Evolutionary conservation across 2,888 invertebrate genomes (phyloP).

Genomic region (Lasioglossum villosulum): DNA sequence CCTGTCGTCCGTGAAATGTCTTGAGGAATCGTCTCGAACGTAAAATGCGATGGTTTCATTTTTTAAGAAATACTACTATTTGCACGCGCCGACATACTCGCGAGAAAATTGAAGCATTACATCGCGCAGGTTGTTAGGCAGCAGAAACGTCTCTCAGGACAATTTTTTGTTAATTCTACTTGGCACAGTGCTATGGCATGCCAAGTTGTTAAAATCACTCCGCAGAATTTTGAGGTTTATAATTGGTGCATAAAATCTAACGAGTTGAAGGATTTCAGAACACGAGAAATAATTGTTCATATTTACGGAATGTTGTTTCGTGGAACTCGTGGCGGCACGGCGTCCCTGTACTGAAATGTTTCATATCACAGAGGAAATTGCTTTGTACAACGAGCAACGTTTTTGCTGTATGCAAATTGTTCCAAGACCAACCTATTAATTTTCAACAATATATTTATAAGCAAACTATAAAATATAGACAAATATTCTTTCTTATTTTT

Average conservation of each 20-base stretch:
- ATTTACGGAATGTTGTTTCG: neutral
- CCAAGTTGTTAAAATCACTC: neutral
- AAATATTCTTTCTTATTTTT: neutral
- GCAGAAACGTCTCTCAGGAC: neutral
- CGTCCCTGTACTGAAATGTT: neutral
- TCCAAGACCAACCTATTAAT: neutral
- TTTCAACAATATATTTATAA: neutral
- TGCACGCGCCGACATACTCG: neutral
- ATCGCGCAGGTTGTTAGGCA: neutral
- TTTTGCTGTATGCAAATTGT: neutral
- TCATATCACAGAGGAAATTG: neutral
- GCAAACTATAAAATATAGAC: neutral
- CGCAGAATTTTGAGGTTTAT: neutral
- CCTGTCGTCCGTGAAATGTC: neutral
- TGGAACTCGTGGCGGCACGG: neutral
- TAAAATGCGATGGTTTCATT: neutral
- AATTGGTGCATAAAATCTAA: slow-evolving; percentile 5
- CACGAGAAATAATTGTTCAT: neutral
- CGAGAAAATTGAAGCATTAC: neutral
- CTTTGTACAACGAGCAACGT: neutral
- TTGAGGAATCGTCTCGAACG: neutral
- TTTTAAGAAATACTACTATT: neutral
- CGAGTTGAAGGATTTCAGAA: slow-evolving; percentile 18
- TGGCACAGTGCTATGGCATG: neutral
- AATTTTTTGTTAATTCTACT: neutral